phyloP scores from a whole-genome alignment of 2,888 invertebrate species.

The Oligia fasciuncula region DNA sequence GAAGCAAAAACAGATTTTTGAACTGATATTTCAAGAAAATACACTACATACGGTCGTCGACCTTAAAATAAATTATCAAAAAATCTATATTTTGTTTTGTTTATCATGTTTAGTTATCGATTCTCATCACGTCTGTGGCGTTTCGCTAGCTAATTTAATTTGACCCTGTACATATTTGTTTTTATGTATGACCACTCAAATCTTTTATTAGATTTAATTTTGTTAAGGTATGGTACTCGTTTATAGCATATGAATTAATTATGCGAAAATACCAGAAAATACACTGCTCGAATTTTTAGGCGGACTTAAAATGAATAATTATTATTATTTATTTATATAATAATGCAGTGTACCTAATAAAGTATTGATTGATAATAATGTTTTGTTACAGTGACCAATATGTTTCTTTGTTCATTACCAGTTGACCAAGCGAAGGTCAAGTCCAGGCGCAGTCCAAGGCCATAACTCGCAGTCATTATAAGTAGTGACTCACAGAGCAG shows the following conservation, averaged over 20 bases:
- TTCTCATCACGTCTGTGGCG: too few relatives aligned
- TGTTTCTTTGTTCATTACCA: conserved; percentile 19
- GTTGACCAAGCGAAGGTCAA: conserved; percentile 32
- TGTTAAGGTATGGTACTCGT: background rate
- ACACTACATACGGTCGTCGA: too few relatives aligned
- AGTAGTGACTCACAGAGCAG: conserved; percentile 42
- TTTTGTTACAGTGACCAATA: conserved; percentile 17
- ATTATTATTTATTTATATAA: too few relatives aligned
- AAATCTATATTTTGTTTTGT: too few relatives aligned
- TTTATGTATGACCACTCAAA: too few relatives aligned
- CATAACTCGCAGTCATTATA: conserved; percentile 19
- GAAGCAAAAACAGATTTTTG: too few relatives aligned
- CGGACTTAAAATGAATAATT: background rate
- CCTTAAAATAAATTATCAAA: too few relatives aligned
- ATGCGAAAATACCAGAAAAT: background rate
- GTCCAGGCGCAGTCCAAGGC: conserved; percentile 33
- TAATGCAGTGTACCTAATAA: background rate
- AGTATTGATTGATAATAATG: background rate
- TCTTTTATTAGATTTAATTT: background rate
- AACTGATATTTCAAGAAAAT: too few relatives aligned
- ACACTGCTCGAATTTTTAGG: background rate
- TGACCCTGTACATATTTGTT: too few relatives aligned
- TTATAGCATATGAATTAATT: background rate
- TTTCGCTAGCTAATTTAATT: too few relatives aligned
- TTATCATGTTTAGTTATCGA: too few relatives aligned